These are phyloP conservation scores for Grantiella picta DNA, from an alignment of 2,113 vertebrate genomes.

Conservation along the genomic window DNA sequence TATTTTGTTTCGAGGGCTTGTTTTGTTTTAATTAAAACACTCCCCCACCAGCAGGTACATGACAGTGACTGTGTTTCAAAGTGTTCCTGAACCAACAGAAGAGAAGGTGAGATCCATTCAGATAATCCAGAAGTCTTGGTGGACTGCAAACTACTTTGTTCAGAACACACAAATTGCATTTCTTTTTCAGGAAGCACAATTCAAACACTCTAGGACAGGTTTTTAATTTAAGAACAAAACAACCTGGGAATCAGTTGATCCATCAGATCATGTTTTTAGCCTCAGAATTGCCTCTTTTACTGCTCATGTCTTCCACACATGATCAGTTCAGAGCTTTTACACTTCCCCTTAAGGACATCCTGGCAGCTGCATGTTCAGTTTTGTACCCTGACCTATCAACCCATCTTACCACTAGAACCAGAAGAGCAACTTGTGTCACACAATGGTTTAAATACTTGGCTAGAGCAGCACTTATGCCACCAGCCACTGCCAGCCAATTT, in stretches of 20 bases:
- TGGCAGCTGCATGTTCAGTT: background rate
- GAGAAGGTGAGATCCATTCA: background rate
- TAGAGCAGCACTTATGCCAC: background rate
- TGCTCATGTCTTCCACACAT: background rate
- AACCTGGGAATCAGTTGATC: background rate
- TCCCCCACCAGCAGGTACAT: background rate
- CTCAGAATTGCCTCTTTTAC: background rate
- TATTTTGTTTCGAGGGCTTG: background rate
- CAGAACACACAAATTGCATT: background rate
- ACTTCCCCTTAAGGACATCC: background rate
- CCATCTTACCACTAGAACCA: background rate
- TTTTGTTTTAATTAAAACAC: background rate
- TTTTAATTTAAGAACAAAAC: background rate
- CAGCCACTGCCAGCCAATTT: background rate
- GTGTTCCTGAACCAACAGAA: background rate
- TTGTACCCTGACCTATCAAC: background rate
- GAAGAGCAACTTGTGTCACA: background rate
- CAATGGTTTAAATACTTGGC: background rate
- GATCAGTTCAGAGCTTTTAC: background rate
- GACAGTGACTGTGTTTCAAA: background rate
- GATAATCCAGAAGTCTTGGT: background rate
- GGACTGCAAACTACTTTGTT: background rate
- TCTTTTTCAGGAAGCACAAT: background rate
- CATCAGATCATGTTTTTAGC: background rate
- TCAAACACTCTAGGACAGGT: background rate